Percentiles rank a stretch among this genome's conserved stretches.
phyloP scores from a whole-genome alignment of 2,888 invertebrate species.

The Leptopilina syphax region DNA sequence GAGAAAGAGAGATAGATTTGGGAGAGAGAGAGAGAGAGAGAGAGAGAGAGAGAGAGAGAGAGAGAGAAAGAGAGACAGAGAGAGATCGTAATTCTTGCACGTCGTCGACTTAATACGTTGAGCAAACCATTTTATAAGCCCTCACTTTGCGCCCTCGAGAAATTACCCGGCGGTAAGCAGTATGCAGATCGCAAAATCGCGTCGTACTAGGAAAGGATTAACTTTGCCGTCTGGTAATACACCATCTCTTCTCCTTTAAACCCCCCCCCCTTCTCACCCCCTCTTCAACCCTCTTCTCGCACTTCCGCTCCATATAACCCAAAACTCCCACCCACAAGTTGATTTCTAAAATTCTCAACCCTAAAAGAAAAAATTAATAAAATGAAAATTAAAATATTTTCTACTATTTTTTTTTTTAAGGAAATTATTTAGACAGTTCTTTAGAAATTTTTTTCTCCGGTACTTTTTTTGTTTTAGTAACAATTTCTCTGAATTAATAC shows the following conservation, averaged over 20 bases:
- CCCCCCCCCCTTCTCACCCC: conserved; percentile 34
- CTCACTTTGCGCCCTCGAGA: conserved; percentile 55
- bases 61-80: conserved; percentile 46
- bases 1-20: too few species aligned
- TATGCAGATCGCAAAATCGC: conserved; percentile 72
- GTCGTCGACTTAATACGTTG: conserved; percentile 67
- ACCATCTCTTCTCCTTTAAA: conserved; percentile 18
- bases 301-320: conserved; percentile 34
- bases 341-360: too few species aligned
- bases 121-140: conserved; percentile 65
- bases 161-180: conserved; percentile 69
- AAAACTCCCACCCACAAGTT: conserved; percentile 1
- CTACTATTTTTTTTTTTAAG: background rate
- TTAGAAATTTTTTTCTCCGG: too few species aligned
- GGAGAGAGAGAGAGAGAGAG: too few species aligned
- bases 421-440: background rate
- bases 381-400: too few species aligned
- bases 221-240: conserved; percentile 53
- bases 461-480: too few species aligned
- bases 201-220: conserved; percentile 69
- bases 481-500: too few species aligned
- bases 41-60: conserved; percentile 43
- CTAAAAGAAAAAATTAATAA: too few species aligned
- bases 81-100: conserved; percentile 61
- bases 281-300: conserved; percentile 19